Evolutionary conservation across 2,113 vertebrate genomes (phyloP), one percentile per base, ranked within the genome.

Genomic region (Thermophis baileyi): DNA sequence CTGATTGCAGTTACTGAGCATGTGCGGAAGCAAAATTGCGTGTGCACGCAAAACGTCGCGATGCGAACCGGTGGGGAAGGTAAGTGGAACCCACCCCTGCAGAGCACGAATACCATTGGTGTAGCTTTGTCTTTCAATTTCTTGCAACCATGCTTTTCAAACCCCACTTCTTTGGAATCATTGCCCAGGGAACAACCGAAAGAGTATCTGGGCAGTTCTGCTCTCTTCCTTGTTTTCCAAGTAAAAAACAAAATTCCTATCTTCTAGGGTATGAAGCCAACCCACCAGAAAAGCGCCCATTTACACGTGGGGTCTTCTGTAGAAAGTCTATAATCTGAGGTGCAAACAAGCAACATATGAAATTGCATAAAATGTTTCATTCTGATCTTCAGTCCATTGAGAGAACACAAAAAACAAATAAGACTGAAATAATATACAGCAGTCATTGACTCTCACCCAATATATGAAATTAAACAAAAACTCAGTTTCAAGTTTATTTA

Each of bases 401-500:
- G 49, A 91, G 49, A 46, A 51, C 14, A 20, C 12, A 10, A 85
- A 91, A 14, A 44, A 44, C 14, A 89, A 30, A 44, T 20, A 35
- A 30, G 3, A 11, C 22, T 4, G 20, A 50, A 47, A 60, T 90
- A 18, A 25, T 1, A 3, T 25, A 11, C 8, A 50, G 14, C 10
- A 35, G 88, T 54, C 4, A 24, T 18, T 24, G 30, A 57, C 30
- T 50, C 47, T 30, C 60, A 14, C 92, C 30, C 20, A 16, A 10
- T 35, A 8, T 30, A 93, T 47, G 14, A 93, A 93, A 90, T 35
- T 16, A 7, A 16, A 30, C 54, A 51, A 50, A 54, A 60, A 51
- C 6, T 51, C 89, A 90, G 40, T 85, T 93, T 93, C 92, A 90
- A 93, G 89, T 93, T 90, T 90, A 51, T 93, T 93, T 93, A 69